phyloP scores from a whole-genome alignment of 2,888 invertebrate genomes.

The Leptinotarsa rubiginosa region DNA sequence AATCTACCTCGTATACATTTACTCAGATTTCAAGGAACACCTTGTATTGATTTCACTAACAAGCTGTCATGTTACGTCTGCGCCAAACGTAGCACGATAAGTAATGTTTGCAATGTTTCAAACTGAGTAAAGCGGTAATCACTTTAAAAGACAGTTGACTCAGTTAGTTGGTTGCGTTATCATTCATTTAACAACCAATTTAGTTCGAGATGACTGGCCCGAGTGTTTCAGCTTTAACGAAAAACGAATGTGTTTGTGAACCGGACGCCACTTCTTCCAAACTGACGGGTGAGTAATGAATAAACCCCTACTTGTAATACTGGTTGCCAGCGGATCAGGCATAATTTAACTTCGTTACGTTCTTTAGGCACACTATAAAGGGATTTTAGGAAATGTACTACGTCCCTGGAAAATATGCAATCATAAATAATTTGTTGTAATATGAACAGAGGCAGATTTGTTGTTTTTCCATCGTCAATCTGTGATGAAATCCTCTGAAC shows the following conservation, averaged over 20 bases:
- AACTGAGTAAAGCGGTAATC: slow-evolving; percentile 10
- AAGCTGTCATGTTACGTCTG: neutral
- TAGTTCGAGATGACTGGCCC: neutral
- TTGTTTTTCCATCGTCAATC: too few species aligned
- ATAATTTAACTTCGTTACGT: neutral
- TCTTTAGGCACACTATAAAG: neutral
- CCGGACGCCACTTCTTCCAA: neutral
- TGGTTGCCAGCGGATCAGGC: neutral
- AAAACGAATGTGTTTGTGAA: slow-evolving; percentile 1
- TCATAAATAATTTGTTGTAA: too few species aligned
- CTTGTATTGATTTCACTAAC: neutral
- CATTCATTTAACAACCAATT: neutral
- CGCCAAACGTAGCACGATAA: neutral
- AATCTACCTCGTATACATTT: too few species aligned
- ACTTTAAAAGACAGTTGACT: neutral
- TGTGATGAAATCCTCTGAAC: too few species aligned
- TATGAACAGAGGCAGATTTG: too few species aligned
- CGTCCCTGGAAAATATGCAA: too few species aligned
- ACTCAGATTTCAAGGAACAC: too few species aligned
- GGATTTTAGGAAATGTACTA: too few species aligned
- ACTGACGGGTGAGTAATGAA: neutral
- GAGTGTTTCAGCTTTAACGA: neutral
- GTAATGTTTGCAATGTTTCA: neutral
- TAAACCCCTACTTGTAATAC: neutral
- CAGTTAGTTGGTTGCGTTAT: neutral